phyloP scores from a whole-genome alignment of 2,797 vertebrate species.

The Tolypeutes matacus region DNA sequence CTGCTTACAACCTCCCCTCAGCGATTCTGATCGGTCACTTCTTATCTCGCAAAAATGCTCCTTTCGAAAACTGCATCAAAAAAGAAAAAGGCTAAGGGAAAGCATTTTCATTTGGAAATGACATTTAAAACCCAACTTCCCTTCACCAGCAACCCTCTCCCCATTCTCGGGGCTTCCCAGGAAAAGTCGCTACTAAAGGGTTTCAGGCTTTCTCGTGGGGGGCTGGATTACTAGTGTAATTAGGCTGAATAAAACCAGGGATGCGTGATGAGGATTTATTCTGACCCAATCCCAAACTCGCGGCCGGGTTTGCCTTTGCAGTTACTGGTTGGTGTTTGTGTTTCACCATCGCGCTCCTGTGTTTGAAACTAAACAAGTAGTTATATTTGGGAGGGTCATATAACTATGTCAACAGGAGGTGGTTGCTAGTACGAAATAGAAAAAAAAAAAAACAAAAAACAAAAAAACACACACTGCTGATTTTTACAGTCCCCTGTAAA shows the following conservation, averaged over 20 bases:
- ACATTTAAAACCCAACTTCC: constrained; percentile 81
- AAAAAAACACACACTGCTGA: too few species aligned
- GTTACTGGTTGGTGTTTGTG: constrained; percentile 33
- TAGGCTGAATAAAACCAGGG: constrained; percentile 78
- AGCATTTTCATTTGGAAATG: constrained; percentile 84
- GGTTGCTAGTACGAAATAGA: constrained; percentile 59
- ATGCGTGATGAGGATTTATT: constrained; percentile 70
- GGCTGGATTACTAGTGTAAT: constrained; percentile 83
- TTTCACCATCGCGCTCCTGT: constrained; percentile 13
- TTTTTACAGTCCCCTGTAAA: constrained; percentile 49
- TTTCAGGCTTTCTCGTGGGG: constrained; percentile 74
- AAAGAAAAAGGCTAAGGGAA: constrained; percentile 78
- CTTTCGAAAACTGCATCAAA: constrained; percentile 87
- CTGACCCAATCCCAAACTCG: constrained; percentile 48
- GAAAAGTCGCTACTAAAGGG: constrained; percentile 66
- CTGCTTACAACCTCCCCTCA: constrained; percentile 86
- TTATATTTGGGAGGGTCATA: constrained; percentile 62
- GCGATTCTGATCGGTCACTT: constrained; percentile 89
- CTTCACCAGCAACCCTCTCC: constrained; percentile 46
- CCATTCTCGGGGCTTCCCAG: constrained; percentile 61
- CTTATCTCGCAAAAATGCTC: constrained; percentile 87
- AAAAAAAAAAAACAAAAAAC: constrained; percentile 54
- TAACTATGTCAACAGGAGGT: constrained; percentile 57
- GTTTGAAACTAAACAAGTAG: constrained; percentile 68
- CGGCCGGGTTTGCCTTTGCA: neutral